Evolutionary conservation across 2,797 vertebrate genomes (phyloP), one percentile per base, ranked within the genome.

Genomic region (Ctenosaura bakeri): DNA sequence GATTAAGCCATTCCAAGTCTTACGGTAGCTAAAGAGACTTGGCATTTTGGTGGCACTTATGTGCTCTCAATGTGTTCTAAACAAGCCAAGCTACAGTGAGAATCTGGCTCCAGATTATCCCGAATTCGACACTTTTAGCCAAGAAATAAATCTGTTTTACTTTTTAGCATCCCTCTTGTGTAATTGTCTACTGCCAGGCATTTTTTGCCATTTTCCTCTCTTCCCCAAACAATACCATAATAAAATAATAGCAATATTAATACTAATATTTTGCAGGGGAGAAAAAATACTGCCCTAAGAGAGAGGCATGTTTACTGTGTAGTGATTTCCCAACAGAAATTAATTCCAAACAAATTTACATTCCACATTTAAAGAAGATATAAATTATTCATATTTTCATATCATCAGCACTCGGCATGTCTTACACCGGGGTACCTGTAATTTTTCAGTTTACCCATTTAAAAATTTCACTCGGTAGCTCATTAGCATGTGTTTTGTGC

Each of bases 341-440:
- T 95, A 97, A 97, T 97, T 96, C 95, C 90, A 95, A 97, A 96
- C 96, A 98, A 98, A 97, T 98, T 98, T 98, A 98, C 97, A 98
- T 98, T 98, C 97, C 97, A 97, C 96, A 98, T 98, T 98, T 98
- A 97, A 98, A 98, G 95, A 98, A 98, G 96, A 97, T 94, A 98
- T 98, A 97, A 98, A 98, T 98, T 98, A 98, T 98, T 98, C 97
- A 98, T 98, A 95, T 96, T 98, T 97, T 97, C 97, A 95, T 97
- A 97, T 97, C 96, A 97, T 98, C 97, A 97, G 94, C 96, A 96
- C 94, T 96, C 96, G 95, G 94, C 94, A 77, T 97, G 96, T 96
- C 97, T 96, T 97, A 97, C 98, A 98, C 97, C 79, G 96, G 97
- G 96, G 97, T 98, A 98, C 97, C 97, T 97, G 95, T 90, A 96